Evolutionary conservation across 2,797 vertebrate species (phyloP).

Genomic region (Amniataba percoides): DNA sequence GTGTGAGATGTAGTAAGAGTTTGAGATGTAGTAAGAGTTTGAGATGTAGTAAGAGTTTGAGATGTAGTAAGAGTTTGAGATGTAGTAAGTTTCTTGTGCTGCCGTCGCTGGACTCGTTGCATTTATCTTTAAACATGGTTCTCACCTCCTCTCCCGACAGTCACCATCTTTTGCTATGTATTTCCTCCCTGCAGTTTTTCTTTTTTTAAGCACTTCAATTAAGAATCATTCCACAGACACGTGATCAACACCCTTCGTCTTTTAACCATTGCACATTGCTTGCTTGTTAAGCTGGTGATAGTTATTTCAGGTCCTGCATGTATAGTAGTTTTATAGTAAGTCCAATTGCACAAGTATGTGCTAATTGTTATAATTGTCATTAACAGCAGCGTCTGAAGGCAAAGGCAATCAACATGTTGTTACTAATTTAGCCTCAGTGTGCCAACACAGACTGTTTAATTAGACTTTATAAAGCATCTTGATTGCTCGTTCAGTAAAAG

Average conservation of each 20-base stretch:
- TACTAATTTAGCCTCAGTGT: background rate
- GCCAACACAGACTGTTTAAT: constrained; percentile 24
- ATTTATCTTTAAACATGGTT: background rate
- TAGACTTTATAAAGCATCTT: constrained; percentile 15
- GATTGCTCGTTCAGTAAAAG: constrained; percentile 22
- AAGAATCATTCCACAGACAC: background rate
- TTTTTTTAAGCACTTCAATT: background rate
- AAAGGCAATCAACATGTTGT: constrained; percentile 25
- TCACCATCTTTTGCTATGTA: background rate
- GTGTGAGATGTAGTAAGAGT: background rate
- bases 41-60: background rate
- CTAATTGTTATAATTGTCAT: constrained; percentile 6
- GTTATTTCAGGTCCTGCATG: background rate
- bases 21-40: background rate
- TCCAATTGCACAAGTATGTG: background rate
- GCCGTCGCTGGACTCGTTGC: background rate
- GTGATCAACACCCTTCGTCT: background rate
- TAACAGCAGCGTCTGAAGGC: constrained; percentile 13
- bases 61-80: background rate
- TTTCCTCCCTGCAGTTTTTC: background rate
- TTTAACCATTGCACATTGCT: background rate
- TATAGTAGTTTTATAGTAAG: background rate
- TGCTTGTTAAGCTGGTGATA: too few species aligned
- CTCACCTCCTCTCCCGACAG: background rate
- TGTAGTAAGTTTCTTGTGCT: background rate